Conservation (phyloP, 2,888 invertebrate genomes). For the Eugnorisma glareosa region DNA sequence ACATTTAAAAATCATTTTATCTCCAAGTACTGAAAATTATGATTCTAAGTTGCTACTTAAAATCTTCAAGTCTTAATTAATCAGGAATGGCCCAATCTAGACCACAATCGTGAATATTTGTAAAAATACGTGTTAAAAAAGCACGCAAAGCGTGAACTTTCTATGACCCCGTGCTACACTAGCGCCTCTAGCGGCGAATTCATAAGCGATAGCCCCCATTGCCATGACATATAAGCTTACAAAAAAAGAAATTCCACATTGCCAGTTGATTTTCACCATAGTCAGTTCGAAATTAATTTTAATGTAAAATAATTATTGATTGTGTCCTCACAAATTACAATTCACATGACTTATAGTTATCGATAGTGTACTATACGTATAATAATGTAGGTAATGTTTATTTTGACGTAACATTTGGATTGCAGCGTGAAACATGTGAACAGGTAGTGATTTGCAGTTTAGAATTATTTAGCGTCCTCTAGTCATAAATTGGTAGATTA, state of each 20-base stretch:
- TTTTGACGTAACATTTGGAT: conserved; percentile 37
- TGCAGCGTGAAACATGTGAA: conserved; percentile 37
- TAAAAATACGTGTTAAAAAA: too few relatives aligned
- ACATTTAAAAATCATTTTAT: too few relatives aligned
- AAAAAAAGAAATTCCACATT: neutral
- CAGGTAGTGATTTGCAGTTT: conserved; percentile 46
- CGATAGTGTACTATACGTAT: neutral
- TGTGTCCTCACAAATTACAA: conserved; percentile 1
- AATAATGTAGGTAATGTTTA: conserved; percentile 18
- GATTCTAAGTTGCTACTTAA: too few relatives aligned
- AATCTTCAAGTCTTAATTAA: too few relatives aligned
- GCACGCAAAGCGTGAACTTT: too few relatives aligned
- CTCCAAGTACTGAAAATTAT: too few relatives aligned
- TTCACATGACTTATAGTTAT: conserved; percentile 8
- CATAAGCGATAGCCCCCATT: too few relatives aligned
- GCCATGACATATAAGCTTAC: neutral
- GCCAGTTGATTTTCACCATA: neutral
- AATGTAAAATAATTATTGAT: neutral
- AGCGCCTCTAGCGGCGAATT: too few relatives aligned
- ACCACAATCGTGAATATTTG: too few relatives aligned
- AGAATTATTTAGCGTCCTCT: conserved; percentile 43
- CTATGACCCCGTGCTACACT: too few relatives aligned
- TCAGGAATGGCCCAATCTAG: too few relatives aligned
- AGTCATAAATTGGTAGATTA: conserved; percentile 17
- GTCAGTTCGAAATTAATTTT: neutral